phyloP scores from a whole-genome alignment of 2,888 invertebrate genomes.

The Clepsis dumicolana region DNA sequence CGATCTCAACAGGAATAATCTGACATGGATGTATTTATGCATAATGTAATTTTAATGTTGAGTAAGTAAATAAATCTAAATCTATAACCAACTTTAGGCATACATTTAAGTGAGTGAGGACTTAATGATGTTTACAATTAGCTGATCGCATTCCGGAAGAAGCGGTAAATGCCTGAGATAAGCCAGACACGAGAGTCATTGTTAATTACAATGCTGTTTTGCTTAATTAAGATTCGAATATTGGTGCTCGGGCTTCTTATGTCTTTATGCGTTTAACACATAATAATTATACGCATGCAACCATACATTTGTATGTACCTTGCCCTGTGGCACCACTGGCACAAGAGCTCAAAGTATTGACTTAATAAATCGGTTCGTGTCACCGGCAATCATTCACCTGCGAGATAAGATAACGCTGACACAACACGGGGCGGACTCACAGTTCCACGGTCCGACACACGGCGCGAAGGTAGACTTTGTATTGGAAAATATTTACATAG shows the following conservation, averaged over 20 bases:
- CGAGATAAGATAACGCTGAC: background rate
- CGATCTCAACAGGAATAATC: too few relatives aligned
- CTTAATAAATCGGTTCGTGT: background rate
- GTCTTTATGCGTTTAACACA: too few relatives aligned
- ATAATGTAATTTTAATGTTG: too few relatives aligned
- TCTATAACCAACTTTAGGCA: background rate
- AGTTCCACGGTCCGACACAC: background rate
- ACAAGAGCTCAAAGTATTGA: background rate
- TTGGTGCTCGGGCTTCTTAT: too few relatives aligned
- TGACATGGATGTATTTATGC: too few relatives aligned
- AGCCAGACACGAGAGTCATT: background rate
- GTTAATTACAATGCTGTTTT: conserved; percentile 3
- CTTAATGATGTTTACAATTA: background rate
- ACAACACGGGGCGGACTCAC: background rate
- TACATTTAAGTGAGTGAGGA: background rate
- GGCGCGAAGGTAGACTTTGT: background rate
- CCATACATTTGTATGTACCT: too few relatives aligned
- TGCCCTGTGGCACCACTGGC: too few relatives aligned
- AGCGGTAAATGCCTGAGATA: background rate
- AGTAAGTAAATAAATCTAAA: too few relatives aligned
- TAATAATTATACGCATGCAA: too few relatives aligned
- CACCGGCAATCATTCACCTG: background rate
- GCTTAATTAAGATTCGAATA: too few relatives aligned
- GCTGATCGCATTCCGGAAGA: background rate
- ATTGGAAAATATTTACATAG: background rate